Conservation (phyloP, 2,113 vertebrate genomes). For the Odocoileus hemionus region DNA sequence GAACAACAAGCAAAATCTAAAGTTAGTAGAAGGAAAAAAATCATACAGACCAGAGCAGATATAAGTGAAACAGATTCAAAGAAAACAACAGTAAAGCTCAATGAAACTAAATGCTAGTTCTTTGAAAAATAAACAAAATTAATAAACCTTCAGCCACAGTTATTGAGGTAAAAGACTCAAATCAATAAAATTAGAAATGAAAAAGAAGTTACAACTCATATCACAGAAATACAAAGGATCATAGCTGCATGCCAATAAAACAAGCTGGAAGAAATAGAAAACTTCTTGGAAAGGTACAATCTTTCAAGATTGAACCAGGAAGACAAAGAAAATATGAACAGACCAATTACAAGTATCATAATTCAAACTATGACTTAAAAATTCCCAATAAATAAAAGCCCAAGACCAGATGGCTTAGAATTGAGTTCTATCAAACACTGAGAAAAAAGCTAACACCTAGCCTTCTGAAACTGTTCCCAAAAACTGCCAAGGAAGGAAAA, state of each 20-base stretch:
- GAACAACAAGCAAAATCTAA: neutral
- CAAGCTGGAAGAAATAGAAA: neutral
- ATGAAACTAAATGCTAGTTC: neutral
- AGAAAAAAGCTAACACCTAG: neutral
- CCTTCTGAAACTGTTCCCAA: neutral
- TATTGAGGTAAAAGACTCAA: neutral
- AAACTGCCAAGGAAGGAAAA: neutral
- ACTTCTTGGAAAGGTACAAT: neutral
- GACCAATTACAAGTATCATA: neutral
- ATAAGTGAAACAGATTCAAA: neutral
- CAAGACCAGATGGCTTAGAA: neutral
- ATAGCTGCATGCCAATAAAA: neutral
- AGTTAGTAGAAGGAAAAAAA: neutral
- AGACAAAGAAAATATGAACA: neutral
- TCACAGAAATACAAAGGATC: neutral
- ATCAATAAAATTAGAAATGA: neutral
- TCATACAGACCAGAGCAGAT: neutral
- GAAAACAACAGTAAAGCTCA: neutral
- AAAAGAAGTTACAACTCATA: neutral
- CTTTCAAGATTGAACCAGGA: neutral
- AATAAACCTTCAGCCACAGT: neutral
- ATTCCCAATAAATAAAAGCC: neutral
- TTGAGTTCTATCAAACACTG: neutral
- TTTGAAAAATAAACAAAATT: neutral
- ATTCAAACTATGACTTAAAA: neutral